These are phyloP conservation scores for Dunckerocampus dactyliophorus DNA, from an alignment of 2,113 vertebrate species.

Conservation along the genomic window DNA sequence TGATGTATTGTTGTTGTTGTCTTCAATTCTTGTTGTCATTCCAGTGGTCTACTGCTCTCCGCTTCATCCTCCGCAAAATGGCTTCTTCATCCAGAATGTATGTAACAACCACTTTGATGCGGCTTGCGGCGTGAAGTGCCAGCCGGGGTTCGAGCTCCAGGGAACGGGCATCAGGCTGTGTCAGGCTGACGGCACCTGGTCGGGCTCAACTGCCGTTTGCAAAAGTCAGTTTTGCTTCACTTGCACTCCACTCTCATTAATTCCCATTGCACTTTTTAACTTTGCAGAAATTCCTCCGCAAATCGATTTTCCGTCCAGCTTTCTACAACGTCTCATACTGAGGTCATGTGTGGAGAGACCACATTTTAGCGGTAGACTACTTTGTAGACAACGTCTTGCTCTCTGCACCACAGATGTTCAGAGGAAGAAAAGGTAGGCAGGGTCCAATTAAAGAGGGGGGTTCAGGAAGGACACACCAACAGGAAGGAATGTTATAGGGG, in stretches of 20 bases:
- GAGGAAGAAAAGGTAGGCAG: conserved; percentile 3
- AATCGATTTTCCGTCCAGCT: too few relatives aligned
- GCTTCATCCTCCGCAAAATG: conserved; percentile 85
- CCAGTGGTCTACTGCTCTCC: conserved; percentile 84
- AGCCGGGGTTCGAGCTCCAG: conserved; percentile 85
- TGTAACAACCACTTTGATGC: conserved; percentile 93
- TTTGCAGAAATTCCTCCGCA: too few relatives aligned
- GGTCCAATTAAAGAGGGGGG: conserved; percentile 4
- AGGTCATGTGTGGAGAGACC: conserved; percentile 54
- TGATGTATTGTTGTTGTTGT: not conserved
- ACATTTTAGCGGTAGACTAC: not conserved
- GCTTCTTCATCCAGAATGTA: conserved; percentile 89
- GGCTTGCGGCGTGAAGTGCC: conserved; percentile 89
- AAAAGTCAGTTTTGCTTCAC: conserved; percentile 72
- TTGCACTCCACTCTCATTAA: not conserved
- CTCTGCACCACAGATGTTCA: conserved; percentile 2
- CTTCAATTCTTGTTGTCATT: not conserved
- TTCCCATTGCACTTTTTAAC: not conserved
- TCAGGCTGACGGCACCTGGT: conserved; percentile 87
- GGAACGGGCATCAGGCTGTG: conserved; percentile 89
- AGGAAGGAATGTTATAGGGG: conserved; percentile 2
- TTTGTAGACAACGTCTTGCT: not conserved
- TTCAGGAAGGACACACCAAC: not conserved
- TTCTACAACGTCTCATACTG: conserved; percentile 12
- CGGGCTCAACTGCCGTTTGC: conserved; percentile 81